A percentile compares a stretch with the other conserved stretches of the same genome.
These are phyloP conservation scores for Oxyscelio sp. DNA, from an alignment of 2,888 invertebrate genomes.

Conservation along the genomic window DNA sequence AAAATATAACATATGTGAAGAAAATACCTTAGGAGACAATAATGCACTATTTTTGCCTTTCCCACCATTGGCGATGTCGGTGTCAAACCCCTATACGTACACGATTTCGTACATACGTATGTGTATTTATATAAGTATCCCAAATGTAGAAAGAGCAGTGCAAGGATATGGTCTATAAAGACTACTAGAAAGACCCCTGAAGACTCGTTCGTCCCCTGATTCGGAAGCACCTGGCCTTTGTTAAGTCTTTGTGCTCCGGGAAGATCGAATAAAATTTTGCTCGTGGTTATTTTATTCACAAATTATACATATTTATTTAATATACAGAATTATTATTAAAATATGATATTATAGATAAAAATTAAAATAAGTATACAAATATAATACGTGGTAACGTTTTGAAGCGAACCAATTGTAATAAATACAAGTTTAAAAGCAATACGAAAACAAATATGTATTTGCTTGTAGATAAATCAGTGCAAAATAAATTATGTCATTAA, in stretches of 20 bases:
- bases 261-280: constrained; percentile 68
- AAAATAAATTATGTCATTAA: too few species aligned
- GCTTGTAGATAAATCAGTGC: too few species aligned
- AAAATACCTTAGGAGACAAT: constrained; percentile 62
- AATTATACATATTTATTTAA: too few species aligned
- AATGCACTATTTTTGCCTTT: constrained; percentile 53
- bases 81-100: too few species aligned
- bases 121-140: constrained; percentile 48
- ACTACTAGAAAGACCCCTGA: constrained; percentile 73
- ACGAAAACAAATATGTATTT: too few species aligned
- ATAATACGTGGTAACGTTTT: too few species aligned
- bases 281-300: constrained; percentile 34
- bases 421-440: too few species aligned
- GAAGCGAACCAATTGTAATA: too few species aligned
- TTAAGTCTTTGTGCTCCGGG: constrained; percentile 76
- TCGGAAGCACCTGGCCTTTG: constrained; percentile 85
- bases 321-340: too few species aligned
- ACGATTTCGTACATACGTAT: constrained; percentile 21
- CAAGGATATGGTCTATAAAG: constrained; percentile 68
- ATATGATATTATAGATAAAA: too few species aligned
- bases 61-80: constrained; percentile 68
- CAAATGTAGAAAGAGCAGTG: constrained; percentile 57
- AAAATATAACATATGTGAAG: constrained; percentile 54
- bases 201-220: constrained; percentile 82
- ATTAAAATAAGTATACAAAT: too few species aligned